Conservation (phyloP, 2,888 invertebrate species). For the Folsomia candida region DNA sequence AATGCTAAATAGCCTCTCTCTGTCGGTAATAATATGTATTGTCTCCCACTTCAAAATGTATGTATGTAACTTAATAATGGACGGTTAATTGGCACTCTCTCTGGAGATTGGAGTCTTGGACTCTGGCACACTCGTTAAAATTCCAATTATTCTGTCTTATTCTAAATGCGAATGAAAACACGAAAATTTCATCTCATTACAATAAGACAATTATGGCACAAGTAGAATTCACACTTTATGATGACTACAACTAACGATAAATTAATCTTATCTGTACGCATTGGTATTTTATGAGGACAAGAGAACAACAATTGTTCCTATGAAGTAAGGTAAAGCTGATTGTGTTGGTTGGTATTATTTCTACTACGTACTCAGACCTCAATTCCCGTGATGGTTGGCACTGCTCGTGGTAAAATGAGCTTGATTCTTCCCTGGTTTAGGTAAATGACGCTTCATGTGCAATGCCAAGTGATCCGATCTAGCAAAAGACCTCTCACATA, state of each 20-base stretch:
- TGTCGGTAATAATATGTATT: neutral
- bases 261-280: neutral
- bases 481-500: conserved; percentile 94
- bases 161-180: neutral
- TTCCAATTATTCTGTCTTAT: neutral
- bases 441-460: conserved; percentile 93
- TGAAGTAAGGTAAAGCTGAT: neutral
- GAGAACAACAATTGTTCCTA: neutral
- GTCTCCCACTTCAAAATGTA: neutral
- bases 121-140: neutral
- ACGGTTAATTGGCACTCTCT: neutral
- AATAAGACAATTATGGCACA: neutral
- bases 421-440: conserved; percentile 67
- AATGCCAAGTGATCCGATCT: conserved; percentile 94
- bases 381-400: conserved; percentile 2
- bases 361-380: neutral
- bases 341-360: neutral
- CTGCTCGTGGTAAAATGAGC: conserved; percentile 24
- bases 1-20: neutral
- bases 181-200: neutral
- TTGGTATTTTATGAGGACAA: neutral
- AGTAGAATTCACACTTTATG: neutral
- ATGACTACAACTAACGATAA: neutral
- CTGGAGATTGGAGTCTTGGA: too few relatives aligned
- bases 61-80: neutral